Evolutionary conservation across 2,113 vertebrate species (phyloP), one percentile per base, ranked within the genome.

Genomic region (Paradisaea rubra): DNA sequence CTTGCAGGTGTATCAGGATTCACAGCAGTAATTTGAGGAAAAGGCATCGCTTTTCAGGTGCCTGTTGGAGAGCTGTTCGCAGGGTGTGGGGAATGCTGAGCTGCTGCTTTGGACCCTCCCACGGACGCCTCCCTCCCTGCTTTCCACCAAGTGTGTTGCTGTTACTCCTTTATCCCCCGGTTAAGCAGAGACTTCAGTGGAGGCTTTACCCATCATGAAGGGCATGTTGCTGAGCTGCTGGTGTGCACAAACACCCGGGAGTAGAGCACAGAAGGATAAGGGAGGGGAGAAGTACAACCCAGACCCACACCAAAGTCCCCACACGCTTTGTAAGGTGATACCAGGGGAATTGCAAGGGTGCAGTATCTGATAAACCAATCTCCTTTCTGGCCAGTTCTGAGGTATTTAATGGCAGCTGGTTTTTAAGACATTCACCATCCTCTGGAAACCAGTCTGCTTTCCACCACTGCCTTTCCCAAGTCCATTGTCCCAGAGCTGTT

Each of bases 1-100:
- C 2, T 0, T 7, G 16, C 31, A 22, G 54, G 45, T 59, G 10
- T 39, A 30, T 6, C 9, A 39, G 18, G 9, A 6, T 50, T 72
- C 28, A 5, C 33, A 42, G 37, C 41, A 56, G 27, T 20, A n/a
- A 21, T 37, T n/a, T 42, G 45, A 61, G 65, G 52, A 17, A 70
- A 85, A 60, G 64, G 21, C 25, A 20, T 25, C 3, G 1, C 41
- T 60, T 18, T 10, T 30, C 27, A 20, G 45, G 54, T 59, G 19
- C 10, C 14, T 1, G 4, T 2, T 69, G 68, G 60, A 52, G 78
- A 60, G 33, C 25, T 57, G 47, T 31, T 33, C 0, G 0, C 27
- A 15, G 42, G 27, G 10, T 7, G 8, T 15, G 30, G 47, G 42
- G 9, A 59, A 6, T 4, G 39, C 69, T 42, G 65, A 81, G 20